phyloP scores from a whole-genome alignment of 1,140 invertebrate species.

The Caenorhabditis inopinata region DNA sequence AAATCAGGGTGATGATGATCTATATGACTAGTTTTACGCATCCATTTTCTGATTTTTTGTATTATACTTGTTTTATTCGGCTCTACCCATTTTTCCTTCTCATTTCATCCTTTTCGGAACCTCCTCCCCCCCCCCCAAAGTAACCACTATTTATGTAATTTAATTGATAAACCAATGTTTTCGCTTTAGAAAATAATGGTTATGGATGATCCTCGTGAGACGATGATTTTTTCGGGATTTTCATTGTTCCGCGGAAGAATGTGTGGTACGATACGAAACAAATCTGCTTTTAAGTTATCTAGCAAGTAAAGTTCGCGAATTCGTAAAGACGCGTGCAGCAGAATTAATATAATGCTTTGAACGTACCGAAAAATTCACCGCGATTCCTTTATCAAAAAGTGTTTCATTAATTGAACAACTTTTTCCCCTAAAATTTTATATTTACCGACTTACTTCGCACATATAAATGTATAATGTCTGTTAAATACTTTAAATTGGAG shows the following conservation, averaged over 20 bases:
- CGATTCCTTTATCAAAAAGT: background rate
- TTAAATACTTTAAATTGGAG: background rate
- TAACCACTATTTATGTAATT: background rate
- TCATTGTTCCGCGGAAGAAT: too few species aligned
- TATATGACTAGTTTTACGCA: background rate
- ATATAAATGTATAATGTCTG: slow-evolving; percentile 4
- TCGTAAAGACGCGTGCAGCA: too few species aligned
- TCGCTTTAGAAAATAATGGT: slow-evolving; percentile 21
- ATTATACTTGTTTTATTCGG: slow-evolving; percentile 14
- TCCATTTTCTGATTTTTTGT: background rate
- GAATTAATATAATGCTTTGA: too few species aligned
- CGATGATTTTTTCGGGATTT: too few species aligned
- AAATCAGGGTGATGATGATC: slow-evolving; percentile 34
- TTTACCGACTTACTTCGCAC: background rate
- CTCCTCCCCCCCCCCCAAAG: background rate
- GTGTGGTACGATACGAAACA: too few species aligned
- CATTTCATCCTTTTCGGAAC: background rate
- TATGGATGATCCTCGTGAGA: slow-evolving; percentile 1
- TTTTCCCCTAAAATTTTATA: background rate
- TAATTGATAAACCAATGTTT: background rate
- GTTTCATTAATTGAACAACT: background rate
- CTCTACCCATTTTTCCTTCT: background rate
- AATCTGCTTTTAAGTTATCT: too few species aligned
- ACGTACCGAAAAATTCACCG: too few species aligned
- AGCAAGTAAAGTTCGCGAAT: too few species aligned